phyloP scores from a whole-genome alignment of 2,113 vertebrate species.

The Puntigrus tetrazona region DNA sequence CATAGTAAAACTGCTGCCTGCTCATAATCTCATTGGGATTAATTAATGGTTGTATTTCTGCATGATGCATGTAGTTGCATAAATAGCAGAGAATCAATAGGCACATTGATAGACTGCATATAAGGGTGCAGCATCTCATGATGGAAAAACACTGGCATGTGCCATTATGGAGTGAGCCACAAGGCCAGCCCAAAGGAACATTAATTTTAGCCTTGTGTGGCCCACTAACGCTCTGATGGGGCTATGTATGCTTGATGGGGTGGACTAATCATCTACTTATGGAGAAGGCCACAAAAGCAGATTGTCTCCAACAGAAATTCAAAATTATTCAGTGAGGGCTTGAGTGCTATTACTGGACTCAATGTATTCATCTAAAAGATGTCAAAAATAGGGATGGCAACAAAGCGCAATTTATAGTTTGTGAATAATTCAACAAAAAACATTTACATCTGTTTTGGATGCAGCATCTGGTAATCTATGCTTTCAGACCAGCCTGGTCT shows the following conservation, averaged over 20 bases:
- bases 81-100: background rate
- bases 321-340: background rate
- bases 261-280: slow-evolving; percentile 14
- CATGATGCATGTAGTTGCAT: background rate
- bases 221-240: background rate
- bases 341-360: slow-evolving; percentile 2
- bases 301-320: background rate
- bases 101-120: background rate
- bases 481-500: background rate
- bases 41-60: background rate
- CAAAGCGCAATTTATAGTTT: background rate
- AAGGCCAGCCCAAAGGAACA: background rate
- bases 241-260: background rate
- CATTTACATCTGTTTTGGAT: background rate
- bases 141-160: background rate
- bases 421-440: slow-evolving; percentile 4
- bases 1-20: background rate
- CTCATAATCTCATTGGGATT: background rate
- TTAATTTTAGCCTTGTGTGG: background rate
- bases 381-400: background rate
- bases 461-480: background rate
- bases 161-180: background rate
- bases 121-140: background rate
- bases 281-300: background rate
- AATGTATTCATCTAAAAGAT: background rate